Percentiles rank a stretch among this genome's conserved stretches.
Evolutionary conservation across 2,113 vertebrate genomes (phyloP).

Genomic region (Mirza zaza): DNA sequence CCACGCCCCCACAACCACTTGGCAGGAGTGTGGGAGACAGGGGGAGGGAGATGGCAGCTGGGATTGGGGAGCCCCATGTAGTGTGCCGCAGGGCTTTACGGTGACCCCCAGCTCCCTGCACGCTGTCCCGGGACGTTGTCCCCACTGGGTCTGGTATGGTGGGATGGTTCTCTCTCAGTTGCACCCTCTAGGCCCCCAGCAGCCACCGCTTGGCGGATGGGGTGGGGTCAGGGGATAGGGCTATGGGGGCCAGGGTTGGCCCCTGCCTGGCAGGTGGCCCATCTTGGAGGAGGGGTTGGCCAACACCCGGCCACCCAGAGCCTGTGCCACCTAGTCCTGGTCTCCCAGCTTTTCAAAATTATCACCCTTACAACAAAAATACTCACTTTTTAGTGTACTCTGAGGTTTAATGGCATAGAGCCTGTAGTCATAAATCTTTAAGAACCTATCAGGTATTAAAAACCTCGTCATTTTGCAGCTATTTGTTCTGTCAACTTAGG

Average conservation of each 20-base stretch:
- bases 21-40: neutral
- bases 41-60: too few species aligned
- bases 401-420: neutral
- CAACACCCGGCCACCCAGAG: neutral
- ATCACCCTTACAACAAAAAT: neutral
- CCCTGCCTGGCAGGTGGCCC: too few species aligned
- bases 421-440: neutral
- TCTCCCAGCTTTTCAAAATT: neutral
- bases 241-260: neutral
- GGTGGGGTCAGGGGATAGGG: neutral
- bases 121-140: neutral
- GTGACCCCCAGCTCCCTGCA: neutral
- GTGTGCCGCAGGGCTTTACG: accelerated
- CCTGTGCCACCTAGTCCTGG: neutral
- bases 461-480: neutral
- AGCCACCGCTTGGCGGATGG: neutral
- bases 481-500: neutral
- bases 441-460: neutral
- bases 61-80: neutral
- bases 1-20: accelerated
- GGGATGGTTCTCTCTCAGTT: too few species aligned
- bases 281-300: neutral
- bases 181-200: neutral
- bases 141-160: neutral
- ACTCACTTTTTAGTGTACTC: neutral